These are phyloP conservation scores for Phenganax stokvisi DNA, from an alignment of 92 coral and sea anemone genomes.

Conservation along the genomic window DNA sequence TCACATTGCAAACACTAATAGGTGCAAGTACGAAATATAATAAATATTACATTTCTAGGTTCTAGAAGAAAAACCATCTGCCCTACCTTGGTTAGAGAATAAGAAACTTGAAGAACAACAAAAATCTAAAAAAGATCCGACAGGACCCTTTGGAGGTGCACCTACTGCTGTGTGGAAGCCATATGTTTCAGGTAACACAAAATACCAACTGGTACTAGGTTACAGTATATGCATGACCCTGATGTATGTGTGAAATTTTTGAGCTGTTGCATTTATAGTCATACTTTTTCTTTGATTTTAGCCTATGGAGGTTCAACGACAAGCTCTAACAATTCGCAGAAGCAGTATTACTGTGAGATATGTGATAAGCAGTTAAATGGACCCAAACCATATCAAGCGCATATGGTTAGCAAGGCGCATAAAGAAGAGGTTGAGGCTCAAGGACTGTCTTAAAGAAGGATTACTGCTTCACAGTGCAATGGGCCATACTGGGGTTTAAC, in stretches of 20 bases:
- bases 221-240: not conserved
- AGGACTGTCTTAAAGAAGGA: not conserved
- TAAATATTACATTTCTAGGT: slow-evolving; percentile 39
- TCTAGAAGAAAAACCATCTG: slow-evolving; percentile 63
- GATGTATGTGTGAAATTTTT: not conserved
- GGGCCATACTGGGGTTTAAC: too few relatives aligned
- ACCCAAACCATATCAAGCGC: slow-evolving; percentile 82
- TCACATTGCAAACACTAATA: not conserved
- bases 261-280: not conserved
- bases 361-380: slow-evolving; percentile 89
- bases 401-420: slow-evolving; percentile 88
- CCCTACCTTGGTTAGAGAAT: slow-evolving; percentile 87
- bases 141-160: slow-evolving; percentile 42
- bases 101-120: slow-evolving; percentile 52
- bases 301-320: slow-evolving; percentile 31
- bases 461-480: too few relatives aligned
- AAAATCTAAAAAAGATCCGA: slow-evolving; percentile 33
- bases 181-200: slow-evolving; percentile 72
- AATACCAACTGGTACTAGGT: not conserved
- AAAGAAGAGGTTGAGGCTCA: slow-evolving; percentile 76
- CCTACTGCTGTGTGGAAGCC: slow-evolving; percentile 64
- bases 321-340: slow-evolving; percentile 9
- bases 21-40: not conserved
- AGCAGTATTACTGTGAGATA: slow-evolving; percentile 66
- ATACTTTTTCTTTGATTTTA: not conserved